These are phyloP conservation scores for Cheilosia grossa DNA, from an alignment of 2,888 invertebrate genomes.

Conservation along the genomic window DNA sequence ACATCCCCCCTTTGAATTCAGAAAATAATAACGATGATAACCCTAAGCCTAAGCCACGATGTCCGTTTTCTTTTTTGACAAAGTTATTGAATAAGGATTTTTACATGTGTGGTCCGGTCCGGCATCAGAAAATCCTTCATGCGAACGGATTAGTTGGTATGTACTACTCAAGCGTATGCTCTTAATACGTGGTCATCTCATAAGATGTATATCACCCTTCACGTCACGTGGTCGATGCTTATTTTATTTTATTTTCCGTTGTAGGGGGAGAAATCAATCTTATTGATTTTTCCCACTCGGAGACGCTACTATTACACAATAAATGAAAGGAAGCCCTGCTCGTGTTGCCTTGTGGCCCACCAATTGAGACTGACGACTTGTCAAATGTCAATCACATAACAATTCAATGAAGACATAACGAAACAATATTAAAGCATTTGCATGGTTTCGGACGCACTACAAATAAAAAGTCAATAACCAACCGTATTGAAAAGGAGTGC, in stretches of 20 bases:
- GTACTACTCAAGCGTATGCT: conserved; percentile 21
- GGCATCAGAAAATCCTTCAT: conserved; percentile 26
- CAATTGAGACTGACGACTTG: conserved; percentile 65
- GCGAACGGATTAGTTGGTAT: conserved; percentile 31
- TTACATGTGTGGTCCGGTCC: conserved; percentile 20
- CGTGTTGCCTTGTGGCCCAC: conserved; percentile 39
- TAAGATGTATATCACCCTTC: conserved; percentile 5
- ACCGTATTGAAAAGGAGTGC: neutral
- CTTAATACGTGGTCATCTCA: conserved; percentile 49
- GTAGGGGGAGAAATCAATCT: conserved; percentile 29
- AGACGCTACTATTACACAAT: conserved; percentile 65
- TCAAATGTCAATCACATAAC: conserved; percentile 71
- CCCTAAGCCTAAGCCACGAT: conserved; percentile 45
- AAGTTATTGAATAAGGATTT: conserved; percentile 53
- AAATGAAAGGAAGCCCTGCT: conserved; percentile 16
- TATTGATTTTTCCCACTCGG: conserved; percentile 48
- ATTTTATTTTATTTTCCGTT: conserved; percentile 11
- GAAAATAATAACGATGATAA: conserved; percentile 41
- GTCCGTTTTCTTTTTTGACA: conserved; percentile 32
- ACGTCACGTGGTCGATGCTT: conserved; percentile 38
- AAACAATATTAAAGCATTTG: neutral
- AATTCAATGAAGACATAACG: conserved; percentile 52
- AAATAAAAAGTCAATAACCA: no score
- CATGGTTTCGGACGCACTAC: conserved; percentile 16
- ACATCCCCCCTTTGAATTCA: no score